Evolutionary conservation across 2,113 vertebrate species (phyloP).

Genomic region (Microcebus jonahi): DNA sequence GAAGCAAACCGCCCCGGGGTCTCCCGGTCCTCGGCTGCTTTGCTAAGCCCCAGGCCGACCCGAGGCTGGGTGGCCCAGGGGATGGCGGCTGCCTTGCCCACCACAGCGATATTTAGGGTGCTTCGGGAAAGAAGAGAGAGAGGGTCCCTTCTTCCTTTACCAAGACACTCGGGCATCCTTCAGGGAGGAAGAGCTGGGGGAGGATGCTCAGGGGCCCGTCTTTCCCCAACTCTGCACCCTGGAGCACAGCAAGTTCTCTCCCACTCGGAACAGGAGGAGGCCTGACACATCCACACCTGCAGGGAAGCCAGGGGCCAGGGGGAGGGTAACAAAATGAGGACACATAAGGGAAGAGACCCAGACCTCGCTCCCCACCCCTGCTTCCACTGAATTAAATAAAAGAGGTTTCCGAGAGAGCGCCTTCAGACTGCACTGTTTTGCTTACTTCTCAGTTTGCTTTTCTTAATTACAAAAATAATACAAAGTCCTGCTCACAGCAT

Average conservation of each 20-base stretch:
- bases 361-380: neutral
- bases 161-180: neutral
- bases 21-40: neutral
- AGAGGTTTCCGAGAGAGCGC: neutral
- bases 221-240: neutral
- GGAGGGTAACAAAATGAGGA: neutral
- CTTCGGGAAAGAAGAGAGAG: neutral
- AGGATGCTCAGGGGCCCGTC: neutral
- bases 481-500: neutral
- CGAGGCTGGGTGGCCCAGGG: neutral
- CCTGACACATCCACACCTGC: constrained; percentile 5
- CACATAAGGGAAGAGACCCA: neutral
- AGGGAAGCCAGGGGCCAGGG: neutral
- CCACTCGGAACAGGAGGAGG: neutral
- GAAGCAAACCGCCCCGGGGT: neutral
- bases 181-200: neutral
- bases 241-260: neutral
- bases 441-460: neutral
- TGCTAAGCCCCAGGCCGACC: neutral
- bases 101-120: neutral
- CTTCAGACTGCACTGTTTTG: neutral
- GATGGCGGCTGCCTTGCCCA: neutral
- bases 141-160: neutral
- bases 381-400: neutral
- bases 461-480: constrained; percentile 14